Evolutionary conservation across 2,888 invertebrate genomes (phyloP).

Genomic region (Rotaria sp.): DNA sequence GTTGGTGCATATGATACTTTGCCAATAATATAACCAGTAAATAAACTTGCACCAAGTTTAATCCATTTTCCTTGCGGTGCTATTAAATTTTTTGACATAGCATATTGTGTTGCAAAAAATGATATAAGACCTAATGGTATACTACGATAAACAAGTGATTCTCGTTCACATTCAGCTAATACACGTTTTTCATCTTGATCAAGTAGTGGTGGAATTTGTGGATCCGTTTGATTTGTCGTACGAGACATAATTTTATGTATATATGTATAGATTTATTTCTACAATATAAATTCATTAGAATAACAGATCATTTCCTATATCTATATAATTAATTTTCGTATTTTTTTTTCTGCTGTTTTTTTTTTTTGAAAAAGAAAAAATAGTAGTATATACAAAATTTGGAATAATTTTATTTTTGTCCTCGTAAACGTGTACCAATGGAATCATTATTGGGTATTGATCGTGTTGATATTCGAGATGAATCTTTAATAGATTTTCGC

Average conservation of each 20-base stretch:
- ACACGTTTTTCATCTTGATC: background rate
- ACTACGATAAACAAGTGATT: background rate
- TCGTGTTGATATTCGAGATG: background rate
- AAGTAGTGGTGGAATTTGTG: background rate
- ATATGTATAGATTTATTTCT: background rate
- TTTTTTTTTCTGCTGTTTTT: background rate
- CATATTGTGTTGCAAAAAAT: conserved; percentile 17
- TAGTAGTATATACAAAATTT: background rate
- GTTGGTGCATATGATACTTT: conserved; percentile 23
- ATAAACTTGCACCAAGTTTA: background rate
- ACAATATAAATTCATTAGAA: conserved; percentile 15
- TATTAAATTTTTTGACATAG: background rate
- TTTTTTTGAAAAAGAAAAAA: background rate
- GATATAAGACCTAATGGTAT: background rate
- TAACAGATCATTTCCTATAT: background rate
- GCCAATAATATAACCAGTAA: background rate
- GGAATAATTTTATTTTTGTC: background rate
- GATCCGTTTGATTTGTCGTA: background rate
- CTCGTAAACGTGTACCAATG: conserved; percentile 23
- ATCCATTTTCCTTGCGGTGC: background rate
- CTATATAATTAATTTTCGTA: background rate
- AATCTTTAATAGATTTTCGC: background rate
- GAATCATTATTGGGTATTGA: background rate
- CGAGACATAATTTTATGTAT: background rate
- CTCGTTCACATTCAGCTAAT: conserved; percentile 9